A percentile compares a stretch with the other conserved stretches of the same genome.
These are phyloP conservation scores for Anas platyrhynchos DNA, from an alignment of 2,113 vertebrate genomes.

Conservation along the genomic window DNA sequence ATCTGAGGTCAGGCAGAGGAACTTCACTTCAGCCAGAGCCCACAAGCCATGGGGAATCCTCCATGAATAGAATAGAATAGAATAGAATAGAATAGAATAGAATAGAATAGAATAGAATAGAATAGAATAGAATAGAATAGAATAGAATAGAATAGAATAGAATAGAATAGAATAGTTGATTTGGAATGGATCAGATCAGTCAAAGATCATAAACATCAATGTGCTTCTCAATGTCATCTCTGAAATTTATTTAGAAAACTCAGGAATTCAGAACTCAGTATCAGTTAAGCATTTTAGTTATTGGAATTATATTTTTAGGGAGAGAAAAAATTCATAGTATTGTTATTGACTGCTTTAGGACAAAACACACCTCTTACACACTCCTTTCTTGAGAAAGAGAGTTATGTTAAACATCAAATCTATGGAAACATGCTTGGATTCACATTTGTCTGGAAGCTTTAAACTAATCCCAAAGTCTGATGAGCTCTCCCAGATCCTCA, in stretches of 20 bases:
- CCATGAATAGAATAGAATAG: background rate
- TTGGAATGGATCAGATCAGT: background rate
- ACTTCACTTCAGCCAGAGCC: background rate
- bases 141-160: background rate
- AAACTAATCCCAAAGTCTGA: background rate
- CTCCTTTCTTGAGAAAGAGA: background rate
- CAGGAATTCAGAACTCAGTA: background rate
- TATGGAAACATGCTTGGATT: background rate
- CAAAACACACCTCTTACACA: background rate
- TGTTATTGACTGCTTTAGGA: background rate
- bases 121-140: too few relatives aligned
- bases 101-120: too few relatives aligned
- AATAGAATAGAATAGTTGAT: background rate
- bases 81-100: too few relatives aligned
- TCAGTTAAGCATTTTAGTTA: background rate
- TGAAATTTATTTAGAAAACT: background rate
- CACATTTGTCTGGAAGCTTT: background rate
- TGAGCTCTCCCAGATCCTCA: background rate
- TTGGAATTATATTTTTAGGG: fast-evolving
- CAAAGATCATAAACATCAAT: background rate
- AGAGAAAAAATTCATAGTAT: background rate
- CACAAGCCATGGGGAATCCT: background rate
- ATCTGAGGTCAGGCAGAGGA: background rate
- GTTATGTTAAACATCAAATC: background rate
- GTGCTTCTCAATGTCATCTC: background rate